A percentile compares a stretch with the other conserved stretches of the same genome.
These are phyloP conservation scores for Dendrolimus kikuchii DNA, from an alignment of 1,140 invertebrate species.

Conservation along the genomic window DNA sequence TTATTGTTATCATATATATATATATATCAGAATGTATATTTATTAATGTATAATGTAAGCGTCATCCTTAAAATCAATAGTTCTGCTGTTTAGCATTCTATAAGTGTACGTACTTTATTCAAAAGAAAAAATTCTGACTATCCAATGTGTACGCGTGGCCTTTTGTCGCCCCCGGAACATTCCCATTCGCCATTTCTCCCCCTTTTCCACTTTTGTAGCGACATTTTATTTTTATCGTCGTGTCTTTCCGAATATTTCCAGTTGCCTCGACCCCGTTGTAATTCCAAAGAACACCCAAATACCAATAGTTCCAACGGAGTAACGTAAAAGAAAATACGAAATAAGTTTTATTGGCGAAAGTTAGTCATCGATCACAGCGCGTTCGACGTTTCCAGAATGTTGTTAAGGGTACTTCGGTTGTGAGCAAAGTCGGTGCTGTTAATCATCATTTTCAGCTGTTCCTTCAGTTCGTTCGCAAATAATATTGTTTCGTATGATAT, in stretches of 20 bases:
- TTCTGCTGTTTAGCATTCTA: conserved; percentile 9
- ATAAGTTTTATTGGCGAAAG: conserved; percentile 9
- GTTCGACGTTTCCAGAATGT: conserved; percentile 21
- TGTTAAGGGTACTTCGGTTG: conserved; percentile 21
- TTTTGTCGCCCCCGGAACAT: conserved; percentile 27
- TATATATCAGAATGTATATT: too few species aligned
- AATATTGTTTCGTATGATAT: conserved; percentile 49
- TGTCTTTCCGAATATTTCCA: conserved; percentile 48
- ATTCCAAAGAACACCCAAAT: conserved; percentile 43
- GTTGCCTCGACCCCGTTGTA: conserved; percentile 33
- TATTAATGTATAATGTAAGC: too few species aligned
- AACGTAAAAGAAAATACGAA: conserved; percentile 26
- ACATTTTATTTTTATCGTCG: conserved; percentile 54
- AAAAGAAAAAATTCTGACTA: conserved; percentile 16
- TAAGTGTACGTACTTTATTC: conserved; percentile 18
- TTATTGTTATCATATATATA: too few species aligned
- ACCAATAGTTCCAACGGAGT: conserved; percentile 23
- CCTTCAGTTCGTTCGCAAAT: conserved; percentile 39
- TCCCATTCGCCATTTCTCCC: conserved; percentile 41
- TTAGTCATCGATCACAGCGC: conserved; percentile 5
- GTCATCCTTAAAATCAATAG: too few species aligned
- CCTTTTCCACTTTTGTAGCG: conserved; percentile 25
- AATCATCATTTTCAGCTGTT: conserved; percentile 38
- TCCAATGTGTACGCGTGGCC: conserved; percentile 21
- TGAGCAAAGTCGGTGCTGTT: conserved; percentile 24